Conservation (phyloP, 2,797 vertebrate genomes). For the Myotis vivesi region DNA sequence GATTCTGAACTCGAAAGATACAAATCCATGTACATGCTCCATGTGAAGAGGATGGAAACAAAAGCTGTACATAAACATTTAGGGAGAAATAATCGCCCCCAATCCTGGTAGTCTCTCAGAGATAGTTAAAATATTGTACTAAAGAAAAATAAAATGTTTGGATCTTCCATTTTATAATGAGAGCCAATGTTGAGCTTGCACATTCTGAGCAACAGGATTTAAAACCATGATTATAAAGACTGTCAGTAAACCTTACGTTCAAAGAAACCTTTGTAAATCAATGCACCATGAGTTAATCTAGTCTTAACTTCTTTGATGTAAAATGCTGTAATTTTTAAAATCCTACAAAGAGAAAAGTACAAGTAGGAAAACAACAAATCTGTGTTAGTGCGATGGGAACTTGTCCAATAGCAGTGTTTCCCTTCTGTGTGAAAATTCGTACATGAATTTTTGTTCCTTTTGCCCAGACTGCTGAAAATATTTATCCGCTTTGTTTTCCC, state of each 20-base stretch:
- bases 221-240: slow-evolving; percentile 27
- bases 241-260: slow-evolving; percentile 29
- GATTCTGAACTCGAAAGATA: background rate
- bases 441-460: background rate
- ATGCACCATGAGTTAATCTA: background rate
- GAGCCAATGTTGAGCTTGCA: background rate
- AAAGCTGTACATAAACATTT: slow-evolving; percentile 21
- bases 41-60: slow-evolving; percentile 31
- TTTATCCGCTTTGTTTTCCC: background rate
- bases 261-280: slow-evolving; percentile 52
- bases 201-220: slow-evolving; percentile 41
- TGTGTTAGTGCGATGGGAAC: background rate
- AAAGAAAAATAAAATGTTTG: slow-evolving; percentile 40
- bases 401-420: background rate
- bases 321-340: slow-evolving; percentile 22
- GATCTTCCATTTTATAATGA: slow-evolving; percentile 46
- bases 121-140: slow-evolving; percentile 38
- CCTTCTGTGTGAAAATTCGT: background rate
- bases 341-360: background rate
- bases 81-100: background rate
- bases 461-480: background rate
- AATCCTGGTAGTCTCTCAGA: slow-evolving; percentile 35
- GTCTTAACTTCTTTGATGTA: slow-evolving; percentile 36
- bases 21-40: background rate
- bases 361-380: background rate